These are phyloP conservation scores for Muscicapa comitata DNA, from an alignment of 2,797 vertebrate genomes.

Conservation along the genomic window DNA sequence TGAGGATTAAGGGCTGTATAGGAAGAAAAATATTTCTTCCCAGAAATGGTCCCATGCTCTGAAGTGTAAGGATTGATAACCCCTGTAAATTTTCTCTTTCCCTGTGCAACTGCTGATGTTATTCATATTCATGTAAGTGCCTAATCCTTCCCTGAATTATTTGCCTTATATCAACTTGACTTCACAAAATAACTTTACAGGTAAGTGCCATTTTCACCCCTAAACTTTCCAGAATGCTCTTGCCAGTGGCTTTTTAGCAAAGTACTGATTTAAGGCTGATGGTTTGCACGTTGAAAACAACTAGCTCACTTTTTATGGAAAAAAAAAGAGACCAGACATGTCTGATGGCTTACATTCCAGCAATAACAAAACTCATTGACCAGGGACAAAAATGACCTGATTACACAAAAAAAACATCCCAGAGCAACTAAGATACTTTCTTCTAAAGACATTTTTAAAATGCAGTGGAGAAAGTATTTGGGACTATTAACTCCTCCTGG, in stretches of 20 bases:
- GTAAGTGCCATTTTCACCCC: constrained; percentile 14
- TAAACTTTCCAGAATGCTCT: constrained; percentile 32
- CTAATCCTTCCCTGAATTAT: constrained; percentile 48
- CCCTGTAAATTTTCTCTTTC: constrained; percentile 39
- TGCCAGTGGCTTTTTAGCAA: background rate
- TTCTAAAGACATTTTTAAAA: background rate
- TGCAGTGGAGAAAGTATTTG: background rate
- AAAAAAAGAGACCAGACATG: background rate
- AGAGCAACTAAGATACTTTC: background rate
- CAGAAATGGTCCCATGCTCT: constrained; percentile 3
- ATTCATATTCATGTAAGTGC: constrained; percentile 56
- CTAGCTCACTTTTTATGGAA: background rate
- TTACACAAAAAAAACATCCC: background rate
- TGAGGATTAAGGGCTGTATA: background rate
- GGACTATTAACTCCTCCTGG: background rate
- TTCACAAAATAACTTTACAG: constrained; percentile 46
- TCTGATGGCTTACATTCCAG: background rate
- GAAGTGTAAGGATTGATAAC: constrained; percentile 49
- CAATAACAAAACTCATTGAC: background rate
- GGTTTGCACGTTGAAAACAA: background rate
- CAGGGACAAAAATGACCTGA: background rate
- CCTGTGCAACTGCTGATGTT: background rate
- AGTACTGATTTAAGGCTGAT: constrained; percentile 15
- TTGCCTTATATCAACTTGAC: constrained; percentile 30
- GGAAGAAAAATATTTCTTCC: constrained; percentile 54